Evolutionary conservation across 2,113 vertebrate genomes (phyloP).

Genomic region (Buteo buteo): DNA sequence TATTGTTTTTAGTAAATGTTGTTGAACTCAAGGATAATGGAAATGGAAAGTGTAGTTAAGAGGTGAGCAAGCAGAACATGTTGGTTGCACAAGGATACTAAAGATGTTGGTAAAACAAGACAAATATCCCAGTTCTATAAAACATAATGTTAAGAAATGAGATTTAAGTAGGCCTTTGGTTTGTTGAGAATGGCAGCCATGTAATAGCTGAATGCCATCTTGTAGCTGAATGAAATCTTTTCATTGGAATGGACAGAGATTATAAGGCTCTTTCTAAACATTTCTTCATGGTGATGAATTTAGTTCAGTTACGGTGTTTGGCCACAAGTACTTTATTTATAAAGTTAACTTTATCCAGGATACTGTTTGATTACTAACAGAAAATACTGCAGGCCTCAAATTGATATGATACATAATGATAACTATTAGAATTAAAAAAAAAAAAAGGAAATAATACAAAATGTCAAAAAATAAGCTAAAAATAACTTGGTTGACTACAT

Average conservation of each 20-base stretch:
- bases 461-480: neutral
- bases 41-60: neutral
- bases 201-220: neutral
- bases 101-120: neutral
- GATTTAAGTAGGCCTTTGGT: neutral
- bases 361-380: neutral
- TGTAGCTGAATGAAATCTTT: neutral
- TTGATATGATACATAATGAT: neutral
- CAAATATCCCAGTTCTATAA: neutral
- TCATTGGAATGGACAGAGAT: neutral
- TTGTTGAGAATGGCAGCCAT: neutral
- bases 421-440: neutral
- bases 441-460: neutral
- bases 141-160: neutral
- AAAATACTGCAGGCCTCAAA: neutral
- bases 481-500: neutral
- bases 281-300: neutral
- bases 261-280: neutral
- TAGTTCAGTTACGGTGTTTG: neutral
- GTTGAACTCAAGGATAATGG: neutral
- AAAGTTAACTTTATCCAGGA: neutral
- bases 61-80: neutral
- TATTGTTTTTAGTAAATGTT: neutral
- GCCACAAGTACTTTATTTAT: neutral
- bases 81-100: neutral